Evolutionary conservation across 2,888 invertebrate genomes (phyloP).

Genomic region (Acronicta psi): DNA sequence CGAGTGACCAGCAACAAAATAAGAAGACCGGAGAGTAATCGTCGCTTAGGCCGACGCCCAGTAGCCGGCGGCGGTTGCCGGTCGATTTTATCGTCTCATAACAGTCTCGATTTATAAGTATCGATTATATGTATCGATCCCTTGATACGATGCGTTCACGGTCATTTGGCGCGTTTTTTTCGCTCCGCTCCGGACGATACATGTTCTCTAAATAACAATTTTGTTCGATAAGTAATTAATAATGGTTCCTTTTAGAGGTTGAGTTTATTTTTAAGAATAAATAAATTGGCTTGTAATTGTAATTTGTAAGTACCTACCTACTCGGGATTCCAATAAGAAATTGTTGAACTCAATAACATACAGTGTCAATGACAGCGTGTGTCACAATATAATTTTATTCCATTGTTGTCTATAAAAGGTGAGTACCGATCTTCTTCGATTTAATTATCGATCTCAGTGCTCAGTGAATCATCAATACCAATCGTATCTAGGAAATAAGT

Average conservation of each 20-base stretch:
- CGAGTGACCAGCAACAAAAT: slow-evolving; percentile 79
- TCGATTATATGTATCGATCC: slow-evolving; percentile 87
- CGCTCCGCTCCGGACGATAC: slow-evolving; percentile 64
- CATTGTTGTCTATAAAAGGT: slow-evolving; percentile 39
- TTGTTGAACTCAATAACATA: slow-evolving; percentile 11
- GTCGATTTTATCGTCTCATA: slow-evolving; percentile 88
- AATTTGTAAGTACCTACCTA: slow-evolving; percentile 20
- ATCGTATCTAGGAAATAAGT: slow-evolving; percentile 22
- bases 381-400: slow-evolving; percentile 37
- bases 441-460: slow-evolving; percentile 31
- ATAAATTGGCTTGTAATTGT: slow-evolving; percentile 52
- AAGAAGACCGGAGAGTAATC: slow-evolving; percentile 85
- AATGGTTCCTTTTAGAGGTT: slow-evolving; percentile 55
- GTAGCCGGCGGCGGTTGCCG: slow-evolving; percentile 86
- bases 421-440: slow-evolving; percentile 18
- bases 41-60: slow-evolving; percentile 87
- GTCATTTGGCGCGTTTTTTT: slow-evolving; percentile 83
- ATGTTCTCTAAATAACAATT: slow-evolving; percentile 72
- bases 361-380: slow-evolving; percentile 13
- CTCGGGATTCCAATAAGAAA: slow-evolving; percentile 42
- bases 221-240: slow-evolving; percentile 71
- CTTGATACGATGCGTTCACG: slow-evolving; percentile 80
- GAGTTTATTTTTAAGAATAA: slow-evolving; percentile 54
- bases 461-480: slow-evolving; percentile 3
- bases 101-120: slow-evolving; percentile 88